Percentiles rank a stretch among this genome's conserved stretches.
phyloP scores from a whole-genome alignment of 2,797 vertebrate genomes.

The Propithecus deckenii region DNA sequence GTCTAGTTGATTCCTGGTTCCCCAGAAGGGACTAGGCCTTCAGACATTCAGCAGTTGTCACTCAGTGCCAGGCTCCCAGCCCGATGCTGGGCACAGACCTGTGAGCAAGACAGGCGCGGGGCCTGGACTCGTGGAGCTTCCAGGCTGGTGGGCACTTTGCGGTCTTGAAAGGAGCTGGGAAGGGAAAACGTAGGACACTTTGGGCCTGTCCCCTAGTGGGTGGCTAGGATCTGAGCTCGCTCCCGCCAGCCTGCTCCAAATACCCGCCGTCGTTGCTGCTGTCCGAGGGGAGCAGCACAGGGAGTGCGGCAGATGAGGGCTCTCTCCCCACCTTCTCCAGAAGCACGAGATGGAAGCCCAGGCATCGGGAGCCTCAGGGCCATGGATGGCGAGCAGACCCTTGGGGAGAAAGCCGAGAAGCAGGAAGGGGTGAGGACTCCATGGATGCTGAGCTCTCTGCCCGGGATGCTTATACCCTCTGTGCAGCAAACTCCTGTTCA shows the following conservation, averaged over 20 bases:
- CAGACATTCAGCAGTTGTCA: not conserved
- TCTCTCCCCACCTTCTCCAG: not conserved
- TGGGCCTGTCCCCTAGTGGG: too few species aligned
- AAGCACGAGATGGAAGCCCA: not conserved
- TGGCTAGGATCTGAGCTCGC: not conserved
- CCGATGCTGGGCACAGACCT: accelerated
- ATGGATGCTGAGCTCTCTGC: not conserved
- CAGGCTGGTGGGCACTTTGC: not conserved
- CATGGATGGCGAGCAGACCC: not conserved
- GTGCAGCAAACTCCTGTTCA: not conserved
- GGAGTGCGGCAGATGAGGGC: not conserved
- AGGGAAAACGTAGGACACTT: not conserved
- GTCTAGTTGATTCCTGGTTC: not conserved
- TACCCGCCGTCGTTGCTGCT: not conserved
- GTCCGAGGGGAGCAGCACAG: not conserved
- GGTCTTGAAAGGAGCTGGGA: not conserved
- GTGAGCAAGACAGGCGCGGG: not conserved
- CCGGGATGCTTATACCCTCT: not conserved
- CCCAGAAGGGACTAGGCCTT: not conserved
- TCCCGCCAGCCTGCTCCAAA: not conserved
- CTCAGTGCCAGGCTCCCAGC: too few species aligned
- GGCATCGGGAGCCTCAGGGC: not conserved
- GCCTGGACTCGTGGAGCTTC: not conserved
- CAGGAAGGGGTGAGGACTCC: not conserved
- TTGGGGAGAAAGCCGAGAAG: not conserved